Evolutionary conservation across 1,140 invertebrate species (phyloP), one percentile per base, ranked within the genome.

Genomic region (Euglossa dilemma): DNA sequence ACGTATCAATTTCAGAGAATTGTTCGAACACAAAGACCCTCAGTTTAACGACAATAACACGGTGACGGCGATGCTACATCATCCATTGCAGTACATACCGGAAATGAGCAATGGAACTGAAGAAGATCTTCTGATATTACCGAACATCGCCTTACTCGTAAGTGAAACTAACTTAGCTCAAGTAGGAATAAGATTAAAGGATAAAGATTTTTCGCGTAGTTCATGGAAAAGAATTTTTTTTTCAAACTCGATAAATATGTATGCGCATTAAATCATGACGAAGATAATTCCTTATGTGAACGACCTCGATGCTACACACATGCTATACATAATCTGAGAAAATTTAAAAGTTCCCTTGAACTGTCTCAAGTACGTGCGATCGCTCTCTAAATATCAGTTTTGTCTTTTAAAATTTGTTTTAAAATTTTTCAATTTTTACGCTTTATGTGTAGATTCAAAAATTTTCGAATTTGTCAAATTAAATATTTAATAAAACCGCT

Each of bases 121-220:
- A 69, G 97, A 98, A 89, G 98, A 99, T 90, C 92, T 96, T 0
- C 93, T 98, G 12, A 95, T 96, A 12, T 95, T 98, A 84, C 96
- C 98, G 0, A 98, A 99, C 91, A 98, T 99, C 82, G 98, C 98
- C 12, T 95, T 99, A 89, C 92, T 98, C 95, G 98, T 99, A 93
- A 97, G 96, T 96, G 25, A 57, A 63, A 25, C 3, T 18, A 2
- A 1, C 8, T 79, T 28, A 28, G 16, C 47, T 64, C 4, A 3
- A 23, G 11, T 50, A 69, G 47, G 50, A n/a, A n/a, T 50, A 8
- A 25, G 4, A 16, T n/a, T n/a, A n/a, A n/a, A n/a, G n/a, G n/a
- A n/a, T n/a, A 63, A 12, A 7, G 50, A 28, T 11, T 16, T 45
- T 36, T 36, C 14, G 12, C 2, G 0, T 20, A 20, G 12, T 9